phyloP scores from a whole-genome alignment of 2,113 vertebrate species.

The Coryphaenoides rupestris region DNA sequence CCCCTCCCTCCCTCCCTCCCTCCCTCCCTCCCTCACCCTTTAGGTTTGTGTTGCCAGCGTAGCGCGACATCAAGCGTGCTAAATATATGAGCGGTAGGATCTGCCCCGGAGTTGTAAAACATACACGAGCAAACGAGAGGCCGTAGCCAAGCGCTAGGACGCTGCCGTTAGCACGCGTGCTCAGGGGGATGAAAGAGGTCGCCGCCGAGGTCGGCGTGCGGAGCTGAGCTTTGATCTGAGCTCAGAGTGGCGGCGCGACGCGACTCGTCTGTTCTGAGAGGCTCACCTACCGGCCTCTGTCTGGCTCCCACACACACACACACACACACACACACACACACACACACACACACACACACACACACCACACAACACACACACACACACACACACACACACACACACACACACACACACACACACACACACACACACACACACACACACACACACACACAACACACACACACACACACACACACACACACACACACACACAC shows the following conservation, averaged over 20 bases:
- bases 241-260: constrained; percentile 16
- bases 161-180: no score
- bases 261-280: constrained; percentile 39
- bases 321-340: neutral
- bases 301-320: constrained; percentile 33
- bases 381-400: neutral
- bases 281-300: constrained; percentile 62
- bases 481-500: neutral
- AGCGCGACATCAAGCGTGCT: constrained; percentile 36
- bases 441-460: no score
- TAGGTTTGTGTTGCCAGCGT: neutral
- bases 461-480: no score
- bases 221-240: constrained; percentile 64
- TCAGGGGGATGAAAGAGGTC: constrained; percentile 34
- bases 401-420: neutral
- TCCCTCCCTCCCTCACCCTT: no score
- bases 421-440: neutral
- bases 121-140: constrained; percentile 17
- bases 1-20: no score
- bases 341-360: neutral
- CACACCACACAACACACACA: neutral
- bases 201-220: no score
- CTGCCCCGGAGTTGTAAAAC: constrained; percentile 22
- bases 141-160: neutral
- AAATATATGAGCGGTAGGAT: constrained; percentile 22